Base-by-base conservation (phyloP, 2,888 invertebrate species). In the Xanthostigma xanthostigma region DNA sequence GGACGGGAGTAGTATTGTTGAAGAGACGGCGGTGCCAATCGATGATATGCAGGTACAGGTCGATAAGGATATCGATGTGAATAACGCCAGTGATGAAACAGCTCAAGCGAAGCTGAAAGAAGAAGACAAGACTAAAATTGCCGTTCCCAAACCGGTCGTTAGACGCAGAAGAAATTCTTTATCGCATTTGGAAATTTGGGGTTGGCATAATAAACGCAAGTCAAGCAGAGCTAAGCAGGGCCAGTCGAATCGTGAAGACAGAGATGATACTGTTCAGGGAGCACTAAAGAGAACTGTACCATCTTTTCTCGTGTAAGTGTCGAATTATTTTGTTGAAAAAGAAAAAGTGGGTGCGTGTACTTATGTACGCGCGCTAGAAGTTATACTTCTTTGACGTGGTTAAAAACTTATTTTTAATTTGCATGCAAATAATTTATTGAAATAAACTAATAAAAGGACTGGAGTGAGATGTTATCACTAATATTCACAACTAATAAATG, bases 151-250 rank as follows among this genome's bases (percentile, higher is more conserved):
- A 45, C 57, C 58, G 36, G 56, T 58, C 48, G 36, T 52, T 12
- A 75, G 84, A 55, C 69, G 85, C n/a, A 70, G 84, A 51, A 77
- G 85, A 38, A 84, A 83, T 64, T 79, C 82, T 35, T 66, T 85
- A 11, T 79, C 79, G 44, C 79, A 79, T 56, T 64, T 87, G 17
- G 79, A 84, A 57, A 81, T 82, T 56, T 84, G 86, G 84, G 82
- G 83, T 45, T 86, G 85, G 83, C 84, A 84, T 56, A 73, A 72
- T 46, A 80, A 74, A 56, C 61, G 77, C 14, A 71, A 74, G 52
- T 72, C 74, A 10, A 66, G 67, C 1, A 60, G 70, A n/a, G 72
- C 71, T 49, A 48, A 48, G 13, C 33, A 36, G 5, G 27, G 38
- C 2, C 36, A 43, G 10, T 27, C 33, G 9, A 13, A 35, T 12